Percentiles rank a stretch among this genome's conserved stretches.
Conservation (phyloP, 1,140 invertebrate species). For the Drosophila varians region DNA sequence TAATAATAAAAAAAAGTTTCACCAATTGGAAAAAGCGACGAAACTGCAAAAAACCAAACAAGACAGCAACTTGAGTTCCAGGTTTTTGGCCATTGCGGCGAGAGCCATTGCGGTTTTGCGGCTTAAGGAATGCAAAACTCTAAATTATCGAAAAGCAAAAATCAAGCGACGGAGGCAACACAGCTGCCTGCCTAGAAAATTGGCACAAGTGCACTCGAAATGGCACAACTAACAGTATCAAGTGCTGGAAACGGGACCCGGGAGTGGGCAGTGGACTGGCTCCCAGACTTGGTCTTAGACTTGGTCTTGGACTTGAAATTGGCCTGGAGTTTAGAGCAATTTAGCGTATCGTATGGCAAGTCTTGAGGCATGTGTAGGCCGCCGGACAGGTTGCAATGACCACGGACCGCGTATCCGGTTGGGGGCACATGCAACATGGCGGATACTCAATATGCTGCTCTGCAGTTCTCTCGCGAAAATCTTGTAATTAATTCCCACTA, state of each 20-base stretch:
- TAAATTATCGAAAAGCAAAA: conserved; percentile 71
- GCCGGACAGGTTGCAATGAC: conserved; percentile 22
- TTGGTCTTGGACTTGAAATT: neutral
- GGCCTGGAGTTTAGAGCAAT: conserved; percentile 14
- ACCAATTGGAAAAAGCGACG: conserved; percentile 43
- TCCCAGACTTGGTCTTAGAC: conserved; percentile 5
- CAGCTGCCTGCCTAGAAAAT: conserved; percentile 47
- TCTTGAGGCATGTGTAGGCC: conserved; percentile 22
- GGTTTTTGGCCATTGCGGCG: conserved; percentile 1
- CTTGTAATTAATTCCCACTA: conserved; percentile 26
- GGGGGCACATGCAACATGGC: conserved; percentile 6
- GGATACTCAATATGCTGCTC: neutral
- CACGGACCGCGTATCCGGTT: conserved; percentile 28
- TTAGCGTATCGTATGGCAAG: conserved; percentile 35
- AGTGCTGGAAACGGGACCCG: conserved; percentile 29
- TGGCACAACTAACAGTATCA: conserved; percentile 72
- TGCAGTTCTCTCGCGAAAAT: neutral
- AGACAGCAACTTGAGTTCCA: conserved; percentile 44
- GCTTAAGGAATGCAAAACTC: conserved; percentile 70
- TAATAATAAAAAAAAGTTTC: conserved; percentile 52
- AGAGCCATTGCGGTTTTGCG: conserved; percentile 64
- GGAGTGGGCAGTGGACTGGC: conserved; percentile 19
- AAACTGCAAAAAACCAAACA: conserved; percentile 41
- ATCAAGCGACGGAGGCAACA: conserved; percentile 42
- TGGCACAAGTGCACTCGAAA: conserved; percentile 74